A percentile compares a stretch with the other conserved stretches of the same genome.
Conservation (phyloP, 2,888 invertebrate species). For the Lissocephala sabroskyi region DNA sequence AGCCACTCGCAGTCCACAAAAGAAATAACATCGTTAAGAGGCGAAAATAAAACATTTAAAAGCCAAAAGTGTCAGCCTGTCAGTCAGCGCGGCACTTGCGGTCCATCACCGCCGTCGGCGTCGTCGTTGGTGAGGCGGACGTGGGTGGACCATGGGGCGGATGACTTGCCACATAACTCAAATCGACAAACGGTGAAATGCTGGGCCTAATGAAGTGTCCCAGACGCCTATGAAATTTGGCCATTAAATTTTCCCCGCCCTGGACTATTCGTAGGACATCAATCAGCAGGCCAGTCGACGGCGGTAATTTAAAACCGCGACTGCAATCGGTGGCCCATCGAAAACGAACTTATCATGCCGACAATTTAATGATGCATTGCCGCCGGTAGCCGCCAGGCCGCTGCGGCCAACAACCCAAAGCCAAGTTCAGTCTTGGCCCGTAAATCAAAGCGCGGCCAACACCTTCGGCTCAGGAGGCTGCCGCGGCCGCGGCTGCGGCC, state of each 20-base stretch:
- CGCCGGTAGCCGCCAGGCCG: constrained; percentile 23
- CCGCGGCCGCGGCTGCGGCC: neutral
- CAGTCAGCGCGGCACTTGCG: constrained; percentile 52
- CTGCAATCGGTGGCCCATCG: constrained; percentile 7
- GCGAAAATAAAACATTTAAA: constrained; percentile 38
- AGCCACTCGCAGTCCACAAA: constrained; percentile 34
- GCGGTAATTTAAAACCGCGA: constrained; percentile 61
- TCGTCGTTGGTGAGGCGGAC: constrained; percentile 6
- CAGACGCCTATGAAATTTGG: too few species aligned
- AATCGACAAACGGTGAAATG: constrained; percentile 29
- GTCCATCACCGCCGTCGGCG: constrained; percentile 44
- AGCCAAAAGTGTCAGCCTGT: constrained; percentile 57
- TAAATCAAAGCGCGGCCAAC: constrained; percentile 64
- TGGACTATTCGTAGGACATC: constrained; percentile 38
- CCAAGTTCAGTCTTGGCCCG: constrained; percentile 31
- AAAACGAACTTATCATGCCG: constrained; percentile 54
- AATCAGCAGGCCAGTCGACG: constrained; percentile 49
- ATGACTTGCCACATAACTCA: constrained; percentile 48
- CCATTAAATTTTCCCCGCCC: constrained; percentile 42
- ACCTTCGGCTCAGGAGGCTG: constrained; percentile 27
- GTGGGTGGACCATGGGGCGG: constrained; percentile 17
- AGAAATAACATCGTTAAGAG: constrained; percentile 28
- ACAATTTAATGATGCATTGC: constrained; percentile 56
- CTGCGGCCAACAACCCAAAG: too few species aligned
- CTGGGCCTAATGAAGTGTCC: constrained; percentile 30